phyloP scores from a whole-genome alignment of 2,113 vertebrate genomes.

The Aviceda subcristata region DNA sequence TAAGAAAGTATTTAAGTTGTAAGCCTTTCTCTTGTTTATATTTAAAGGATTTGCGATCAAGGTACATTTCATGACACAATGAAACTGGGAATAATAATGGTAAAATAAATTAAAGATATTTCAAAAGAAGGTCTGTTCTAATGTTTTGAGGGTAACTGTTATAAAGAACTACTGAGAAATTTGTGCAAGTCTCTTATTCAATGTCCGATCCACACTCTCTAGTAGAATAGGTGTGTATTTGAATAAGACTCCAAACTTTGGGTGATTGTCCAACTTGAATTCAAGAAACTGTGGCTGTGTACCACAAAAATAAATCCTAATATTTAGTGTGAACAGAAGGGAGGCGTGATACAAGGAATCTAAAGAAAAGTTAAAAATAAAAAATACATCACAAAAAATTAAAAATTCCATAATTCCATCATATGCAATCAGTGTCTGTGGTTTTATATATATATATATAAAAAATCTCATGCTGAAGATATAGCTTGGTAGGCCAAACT shows the following conservation, averaged over 20 bases:
- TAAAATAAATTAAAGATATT: rapidly evolving
- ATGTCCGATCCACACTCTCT: neutral
- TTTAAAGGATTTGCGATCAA: neutral
- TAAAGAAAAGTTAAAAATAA: neutral
- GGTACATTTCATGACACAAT: neutral
- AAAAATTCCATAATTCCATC: neutral
- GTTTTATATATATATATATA: too few relatives aligned
- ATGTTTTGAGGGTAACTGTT: neutral
- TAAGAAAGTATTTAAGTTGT: neutral
- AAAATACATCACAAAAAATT: neutral
- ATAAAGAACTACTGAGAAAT: neutral
- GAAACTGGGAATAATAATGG: neutral
- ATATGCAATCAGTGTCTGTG: neutral
- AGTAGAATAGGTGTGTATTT: too few relatives aligned
- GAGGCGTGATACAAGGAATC: neutral
- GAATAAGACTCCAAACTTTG: neutral
- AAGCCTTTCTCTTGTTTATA: neutral
- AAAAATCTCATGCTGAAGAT: neutral
- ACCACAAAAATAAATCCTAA: neutral
- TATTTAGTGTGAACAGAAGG: neutral
- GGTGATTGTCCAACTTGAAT: neutral
- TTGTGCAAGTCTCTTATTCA: neutral
- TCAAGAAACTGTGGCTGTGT: neutral
- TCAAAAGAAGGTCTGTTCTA: neutral
- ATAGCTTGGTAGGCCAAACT: rapidly evolving